These are phyloP conservation scores for Solenopsis invicta DNA, from an alignment of 1,140 invertebrate species.

Conservation along the genomic window DNA sequence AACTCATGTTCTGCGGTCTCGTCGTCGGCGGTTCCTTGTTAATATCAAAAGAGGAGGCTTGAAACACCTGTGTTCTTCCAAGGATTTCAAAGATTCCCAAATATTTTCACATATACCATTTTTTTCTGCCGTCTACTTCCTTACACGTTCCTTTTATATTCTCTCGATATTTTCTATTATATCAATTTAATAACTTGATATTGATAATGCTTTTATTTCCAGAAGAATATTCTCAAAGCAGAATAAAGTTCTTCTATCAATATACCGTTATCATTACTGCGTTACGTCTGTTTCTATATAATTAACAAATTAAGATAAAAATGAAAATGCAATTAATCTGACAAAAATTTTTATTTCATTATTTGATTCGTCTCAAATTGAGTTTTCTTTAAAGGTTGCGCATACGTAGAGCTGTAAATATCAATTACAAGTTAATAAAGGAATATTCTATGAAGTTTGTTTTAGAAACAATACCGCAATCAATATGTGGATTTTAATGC, in stretches of 20 bases:
- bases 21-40: background rate
- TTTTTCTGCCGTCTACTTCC: background rate
- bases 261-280: background rate
- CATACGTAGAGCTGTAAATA: background rate
- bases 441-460: constrained; percentile 3
- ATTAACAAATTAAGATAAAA: background rate
- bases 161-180: constrained; percentile 5
- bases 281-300: background rate
- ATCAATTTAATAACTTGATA: background rate
- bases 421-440: background rate
- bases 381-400: background rate
- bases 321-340: background rate
- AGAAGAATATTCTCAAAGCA: background rate
- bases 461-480: constrained; percentile 40
- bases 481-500: constrained; percentile 32
- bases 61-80: background rate
- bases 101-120: background rate
- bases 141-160: background rate
- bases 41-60: background rate
- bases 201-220: background rate
- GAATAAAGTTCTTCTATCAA: background rate
- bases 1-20: background rate
- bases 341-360: background rate
- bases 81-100: background rate
- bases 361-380: background rate